These are phyloP conservation scores for Drosophila ficusphila DNA, from an alignment of 1,140 invertebrate species.

Conservation along the genomic window DNA sequence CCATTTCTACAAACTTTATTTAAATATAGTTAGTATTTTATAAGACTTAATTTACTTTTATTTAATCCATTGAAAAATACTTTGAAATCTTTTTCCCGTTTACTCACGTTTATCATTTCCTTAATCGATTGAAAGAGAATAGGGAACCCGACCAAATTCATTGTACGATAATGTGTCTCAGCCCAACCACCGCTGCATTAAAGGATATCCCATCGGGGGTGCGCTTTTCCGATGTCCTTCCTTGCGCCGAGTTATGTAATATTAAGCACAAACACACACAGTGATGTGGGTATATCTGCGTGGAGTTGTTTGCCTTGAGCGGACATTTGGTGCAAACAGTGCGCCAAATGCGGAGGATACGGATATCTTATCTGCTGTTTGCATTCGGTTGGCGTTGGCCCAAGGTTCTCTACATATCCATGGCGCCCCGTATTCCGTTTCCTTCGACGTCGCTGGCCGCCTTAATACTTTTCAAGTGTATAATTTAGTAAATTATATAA, in stretches of 20 bases:
- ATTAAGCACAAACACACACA: conserved; percentile 58
- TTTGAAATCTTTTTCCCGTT: not conserved
- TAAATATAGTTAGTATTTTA: too few relatives aligned
- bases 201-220: conserved; percentile 69
- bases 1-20: too few relatives aligned
- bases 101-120: not conserved
- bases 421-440: conserved; percentile 49
- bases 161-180: conserved; percentile 2
- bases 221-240: conserved; percentile 37
- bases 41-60: too few relatives aligned
- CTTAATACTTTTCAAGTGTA: conserved; percentile 81
- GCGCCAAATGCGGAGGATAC: conserved; percentile 71
- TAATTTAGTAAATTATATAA: conserved; percentile 82
- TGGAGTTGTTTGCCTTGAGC: conserved; percentile 59
- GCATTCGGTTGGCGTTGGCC: conserved; percentile 63
- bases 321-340: conserved; percentile 73
- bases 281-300: conserved; percentile 17
- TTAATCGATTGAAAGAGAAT: not conserved
- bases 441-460: conserved; percentile 41
- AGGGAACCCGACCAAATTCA: not conserved
- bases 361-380: conserved; percentile 83
- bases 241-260: conserved; percentile 62
- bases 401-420: conserved; percentile 55
- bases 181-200: conserved; percentile 29
- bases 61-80: too few relatives aligned